Evolutionary conservation across 53 echinoderm and acorn worm genomes (phyloP), one percentile per base, ranked within the genome.

Genomic region (Echinarachnius parma): DNA sequence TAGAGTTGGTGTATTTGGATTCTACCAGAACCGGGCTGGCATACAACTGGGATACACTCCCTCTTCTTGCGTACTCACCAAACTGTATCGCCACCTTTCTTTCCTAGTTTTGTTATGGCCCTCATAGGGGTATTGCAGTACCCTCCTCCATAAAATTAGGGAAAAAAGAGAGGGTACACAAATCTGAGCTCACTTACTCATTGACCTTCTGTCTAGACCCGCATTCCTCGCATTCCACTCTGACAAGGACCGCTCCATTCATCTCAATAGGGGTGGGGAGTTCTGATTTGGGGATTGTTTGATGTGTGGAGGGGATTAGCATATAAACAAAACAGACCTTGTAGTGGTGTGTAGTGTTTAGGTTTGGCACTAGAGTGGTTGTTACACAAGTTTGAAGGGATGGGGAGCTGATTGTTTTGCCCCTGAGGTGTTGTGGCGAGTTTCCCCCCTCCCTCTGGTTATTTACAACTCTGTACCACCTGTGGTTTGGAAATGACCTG

Each of bases 161-260:
- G 35, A 36, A 62, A 22, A 33, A 10, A 34, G 22, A 26, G 18
- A 65, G 65, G 27, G 45, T 65, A 65, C 28, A 20, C 21, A 72
- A 72, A 72, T 56, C 74, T 72, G 42, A 37, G 74, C 74, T 72
- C 74, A 36, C 57, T 72, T 56, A 56, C 44, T 57, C 56, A 56
- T 72, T 72, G 74, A 72, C 78, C 78, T 78, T 78, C 32, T 54
- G 54, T 53, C 53, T 53, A 72, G 65, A 78, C 39, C 65, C 56
- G 34, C 78, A 78, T 78, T 78, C 65, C 66, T 78, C 11, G 36
- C 78, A 78, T 78, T 78, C 78, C 78, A 46, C 22, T 45, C 23
- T 65, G 65, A 55, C 44, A 55, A 53, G 52, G 78, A 78, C 65
- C 32, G 42, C 65, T 65, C 78, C 78, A 78, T 78, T 78, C 30